Conservation (phyloP, 2,888 invertebrate genomes). For the Leucophenga maculata region DNA sequence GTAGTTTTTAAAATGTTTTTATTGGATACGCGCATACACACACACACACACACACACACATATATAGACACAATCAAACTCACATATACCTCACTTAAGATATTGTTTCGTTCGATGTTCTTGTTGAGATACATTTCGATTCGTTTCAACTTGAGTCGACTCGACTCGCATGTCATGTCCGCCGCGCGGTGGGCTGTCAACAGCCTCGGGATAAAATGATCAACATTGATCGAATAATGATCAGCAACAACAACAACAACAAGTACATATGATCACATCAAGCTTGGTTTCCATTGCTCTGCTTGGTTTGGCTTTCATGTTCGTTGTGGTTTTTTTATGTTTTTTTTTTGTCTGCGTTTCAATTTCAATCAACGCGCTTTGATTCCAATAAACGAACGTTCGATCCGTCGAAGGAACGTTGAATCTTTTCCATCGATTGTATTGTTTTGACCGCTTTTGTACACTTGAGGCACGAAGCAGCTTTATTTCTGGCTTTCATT, state of each 20-base stretch:
- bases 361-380: slow-evolving; percentile 48
- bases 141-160: slow-evolving; percentile 18
- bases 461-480: slow-evolving; percentile 32
- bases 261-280: slow-evolving; percentile 24
- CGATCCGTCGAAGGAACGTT: slow-evolving; percentile 24
- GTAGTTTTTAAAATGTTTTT: slow-evolving; percentile 25
- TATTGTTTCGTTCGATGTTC: slow-evolving; percentile 40
- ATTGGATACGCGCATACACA: not conserved
- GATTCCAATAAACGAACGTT: slow-evolving; percentile 25
- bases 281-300: not conserved
- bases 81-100: not conserved
- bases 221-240: slow-evolving; percentile 71
- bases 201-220: slow-evolving; percentile 71
- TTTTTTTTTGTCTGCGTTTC: slow-evolving; percentile 30
- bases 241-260: slow-evolving; percentile 41
- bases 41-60: no score
- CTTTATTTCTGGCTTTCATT: slow-evolving; percentile 27
- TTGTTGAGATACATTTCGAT: not conserved
- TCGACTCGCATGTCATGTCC: slow-evolving; percentile 68
- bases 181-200: slow-evolving; percentile 70
- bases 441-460: slow-evolving; percentile 9
- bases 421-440: not conserved
- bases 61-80: no score
- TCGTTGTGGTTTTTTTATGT: not conserved
- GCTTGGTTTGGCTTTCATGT: slow-evolving; percentile 4